Percentiles rank a stretch among this genome's conserved stretches.
phyloP scores from a whole-genome alignment of 2,113 vertebrate species.

The Camarhynchus parvulus region DNA sequence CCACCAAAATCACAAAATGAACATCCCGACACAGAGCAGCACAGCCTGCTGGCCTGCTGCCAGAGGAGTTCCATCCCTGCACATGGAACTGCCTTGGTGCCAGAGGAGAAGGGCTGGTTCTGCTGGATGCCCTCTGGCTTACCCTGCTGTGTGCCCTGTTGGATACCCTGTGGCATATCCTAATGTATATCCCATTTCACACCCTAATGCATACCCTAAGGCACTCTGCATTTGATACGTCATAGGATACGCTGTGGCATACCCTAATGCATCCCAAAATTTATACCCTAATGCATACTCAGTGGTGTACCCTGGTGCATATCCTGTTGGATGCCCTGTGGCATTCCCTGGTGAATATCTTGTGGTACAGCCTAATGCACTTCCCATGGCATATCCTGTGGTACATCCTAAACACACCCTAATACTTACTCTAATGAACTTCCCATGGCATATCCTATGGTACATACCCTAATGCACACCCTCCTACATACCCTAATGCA shows the following conservation, averaged over 20 bases:
- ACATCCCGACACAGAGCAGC: background rate
- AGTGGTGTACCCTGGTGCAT: background rate
- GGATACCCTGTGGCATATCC: background rate
- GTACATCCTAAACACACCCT: background rate
- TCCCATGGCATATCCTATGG: background rate
- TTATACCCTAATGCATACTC: background rate
- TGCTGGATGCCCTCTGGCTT: background rate
- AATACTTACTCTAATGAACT: rapidly evolving
- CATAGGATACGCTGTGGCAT: background rate
- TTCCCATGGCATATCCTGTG: background rate
- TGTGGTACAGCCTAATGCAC: background rate
- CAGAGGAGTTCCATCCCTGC: background rate
- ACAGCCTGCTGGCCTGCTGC: background rate
- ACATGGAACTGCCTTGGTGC: background rate
- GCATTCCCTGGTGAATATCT: background rate
- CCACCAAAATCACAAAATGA: background rate
- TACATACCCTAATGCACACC: too few relatives aligned
- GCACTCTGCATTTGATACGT: background rate
- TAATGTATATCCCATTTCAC: background rate
- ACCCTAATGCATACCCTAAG: background rate
- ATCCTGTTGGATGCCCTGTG: background rate
- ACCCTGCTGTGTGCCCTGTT: background rate
- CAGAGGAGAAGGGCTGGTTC: background rate
- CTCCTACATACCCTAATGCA: rapidly evolving
- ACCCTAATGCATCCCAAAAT: background rate